Percentiles rank a stretch among this genome's conserved stretches.
These are phyloP conservation scores for Drosophila persimilis DNA, from an alignment of 1,140 invertebrate genomes.

Conservation along the genomic window DNA sequence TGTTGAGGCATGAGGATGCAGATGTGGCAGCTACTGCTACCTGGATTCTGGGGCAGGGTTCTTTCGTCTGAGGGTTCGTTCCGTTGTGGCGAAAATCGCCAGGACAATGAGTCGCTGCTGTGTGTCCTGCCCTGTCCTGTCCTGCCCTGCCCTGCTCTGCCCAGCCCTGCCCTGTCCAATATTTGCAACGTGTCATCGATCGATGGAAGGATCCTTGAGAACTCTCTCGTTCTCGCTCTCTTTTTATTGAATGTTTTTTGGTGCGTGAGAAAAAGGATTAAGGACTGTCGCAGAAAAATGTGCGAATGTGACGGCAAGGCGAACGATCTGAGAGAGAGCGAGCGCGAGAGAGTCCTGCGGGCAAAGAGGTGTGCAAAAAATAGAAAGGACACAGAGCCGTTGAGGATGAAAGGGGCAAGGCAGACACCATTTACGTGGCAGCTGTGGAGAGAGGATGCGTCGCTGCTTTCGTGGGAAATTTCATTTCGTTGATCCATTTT, in stretches of 20 bases:
- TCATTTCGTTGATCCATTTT: slow-evolving; percentile 36
- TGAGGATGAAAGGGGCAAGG: too few species aligned
- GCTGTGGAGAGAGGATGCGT: too few species aligned
- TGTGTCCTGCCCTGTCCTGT: slow-evolving; percentile 54
- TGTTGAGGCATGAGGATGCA: slow-evolving; percentile 48
- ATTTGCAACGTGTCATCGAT: slow-evolving; percentile 74
- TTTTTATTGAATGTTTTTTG: slow-evolving; percentile 75
- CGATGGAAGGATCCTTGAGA: slow-evolving; percentile 67
- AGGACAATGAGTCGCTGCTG: slow-evolving; percentile 71
- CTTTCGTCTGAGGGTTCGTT: too few species aligned
- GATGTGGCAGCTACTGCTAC: slow-evolving; percentile 60
- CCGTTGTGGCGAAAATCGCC: slow-evolving; percentile 63
- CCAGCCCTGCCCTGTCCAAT: slow-evolving; percentile 42
- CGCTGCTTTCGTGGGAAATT: slow-evolving; percentile 30
- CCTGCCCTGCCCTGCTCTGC: slow-evolving; percentile 9
- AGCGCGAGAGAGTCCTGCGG: too few species aligned
- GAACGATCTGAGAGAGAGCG: too few species aligned
- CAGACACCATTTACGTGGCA: too few species aligned
- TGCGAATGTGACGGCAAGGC: too few species aligned
- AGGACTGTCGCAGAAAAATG: slow-evolving; percentile 54
- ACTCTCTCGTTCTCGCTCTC: slow-evolving; percentile 21
- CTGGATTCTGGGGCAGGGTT: slow-evolving; percentile 38
- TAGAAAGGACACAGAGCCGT: background rate
- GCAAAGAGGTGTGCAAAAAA: slow-evolving; percentile 38
- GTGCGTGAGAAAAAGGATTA: slow-evolving; percentile 81